Evolutionary conservation across 2,797 vertebrate genomes (phyloP).

Genomic region (Siniperca obscura): DNA sequence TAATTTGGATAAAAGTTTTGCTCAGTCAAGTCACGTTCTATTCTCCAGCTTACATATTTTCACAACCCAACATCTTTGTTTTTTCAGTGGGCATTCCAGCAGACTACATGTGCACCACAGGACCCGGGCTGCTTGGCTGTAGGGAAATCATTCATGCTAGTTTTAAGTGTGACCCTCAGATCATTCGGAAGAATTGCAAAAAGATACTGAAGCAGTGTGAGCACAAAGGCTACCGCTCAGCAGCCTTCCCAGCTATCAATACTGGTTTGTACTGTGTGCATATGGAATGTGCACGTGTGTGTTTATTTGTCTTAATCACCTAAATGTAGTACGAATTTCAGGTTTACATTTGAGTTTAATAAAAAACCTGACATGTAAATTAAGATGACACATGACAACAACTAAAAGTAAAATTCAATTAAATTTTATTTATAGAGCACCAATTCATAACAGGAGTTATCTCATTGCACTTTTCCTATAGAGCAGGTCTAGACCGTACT

Average conservation of each 20-base stretch:
- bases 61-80: background rate
- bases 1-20: background rate
- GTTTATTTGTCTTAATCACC: background rate
- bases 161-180: slow-evolving; percentile 3
- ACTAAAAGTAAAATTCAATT: background rate
- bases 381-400: background rate
- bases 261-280: slow-evolving; percentile 65
- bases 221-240: slow-evolving; percentile 62
- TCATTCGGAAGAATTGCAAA: slow-evolving; percentile 58
- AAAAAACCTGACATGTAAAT: background rate
- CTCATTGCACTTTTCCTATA: no score
- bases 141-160: slow-evolving; percentile 72
- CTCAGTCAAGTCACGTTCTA: no score
- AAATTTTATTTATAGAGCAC: no score
- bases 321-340: background rate
- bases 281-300: background rate
- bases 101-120: slow-evolving; percentile 51
- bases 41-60: background rate
- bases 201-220: slow-evolving; percentile 75
- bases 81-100: slow-evolving; percentile 50
- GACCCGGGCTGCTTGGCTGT: slow-evolving; percentile 70
- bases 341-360: background rate
- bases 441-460: no score
- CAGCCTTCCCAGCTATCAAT: slow-evolving; percentile 77
- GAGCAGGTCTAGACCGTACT: no score